phyloP scores from a whole-genome alignment of 2,888 invertebrate genomes.

The Pterobdella sp. region DNA sequence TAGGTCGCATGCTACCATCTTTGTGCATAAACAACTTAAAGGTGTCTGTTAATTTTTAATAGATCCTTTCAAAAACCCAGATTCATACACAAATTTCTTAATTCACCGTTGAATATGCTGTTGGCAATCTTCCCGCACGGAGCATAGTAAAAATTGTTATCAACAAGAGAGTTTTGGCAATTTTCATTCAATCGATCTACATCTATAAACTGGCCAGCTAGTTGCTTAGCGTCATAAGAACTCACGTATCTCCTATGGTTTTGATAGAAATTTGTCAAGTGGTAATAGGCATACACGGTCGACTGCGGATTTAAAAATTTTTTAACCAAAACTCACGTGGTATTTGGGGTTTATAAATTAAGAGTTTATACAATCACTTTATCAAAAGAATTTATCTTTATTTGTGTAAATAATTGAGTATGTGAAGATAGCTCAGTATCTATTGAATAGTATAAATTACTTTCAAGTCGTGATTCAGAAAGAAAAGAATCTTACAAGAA shows the following conservation, averaged over 20 bases:
- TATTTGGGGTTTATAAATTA: no score
- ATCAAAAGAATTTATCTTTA: no score
- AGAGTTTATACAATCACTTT: no score
- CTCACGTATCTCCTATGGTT: neutral
- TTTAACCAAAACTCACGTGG: no score
- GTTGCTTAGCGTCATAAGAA: neutral
- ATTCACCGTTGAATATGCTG: neutral
- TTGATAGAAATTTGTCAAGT: neutral
- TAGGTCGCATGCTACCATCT: neutral
- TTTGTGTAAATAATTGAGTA: no score
- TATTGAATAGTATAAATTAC: no score
- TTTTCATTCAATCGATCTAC: neutral
- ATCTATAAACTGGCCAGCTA: neutral
- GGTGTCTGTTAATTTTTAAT: neutral
- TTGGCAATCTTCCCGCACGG: constrained; percentile 5
- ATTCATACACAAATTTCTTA: neutral
- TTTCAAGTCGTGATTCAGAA: no score
- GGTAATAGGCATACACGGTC: neutral
- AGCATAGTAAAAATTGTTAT: neutral
- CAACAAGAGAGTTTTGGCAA: neutral
- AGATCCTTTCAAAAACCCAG: no score
- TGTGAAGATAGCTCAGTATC: no score
- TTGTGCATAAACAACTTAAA: neutral
- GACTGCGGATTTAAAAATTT: neutral
- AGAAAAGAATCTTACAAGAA: no score